Percentiles rank a stretch among this genome's conserved stretches.
phyloP scores from a whole-genome alignment of 2,113 vertebrate species.

The Quiscalus mexicanus region DNA sequence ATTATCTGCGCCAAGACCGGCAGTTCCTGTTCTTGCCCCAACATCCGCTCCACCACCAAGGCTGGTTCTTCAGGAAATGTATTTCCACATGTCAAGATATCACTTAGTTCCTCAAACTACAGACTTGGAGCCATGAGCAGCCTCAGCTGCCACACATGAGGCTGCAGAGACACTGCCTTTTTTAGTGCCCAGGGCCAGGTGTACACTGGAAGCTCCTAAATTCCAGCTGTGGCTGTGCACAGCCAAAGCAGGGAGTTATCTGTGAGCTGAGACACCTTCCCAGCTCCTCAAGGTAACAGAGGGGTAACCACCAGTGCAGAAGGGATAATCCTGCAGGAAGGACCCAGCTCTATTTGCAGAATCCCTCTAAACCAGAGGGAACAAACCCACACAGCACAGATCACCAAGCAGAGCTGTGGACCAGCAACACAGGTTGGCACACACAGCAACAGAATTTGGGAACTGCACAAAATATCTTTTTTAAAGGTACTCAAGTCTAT shows the following conservation, averaged over 20 bases:
- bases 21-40: slow-evolving; percentile 24
- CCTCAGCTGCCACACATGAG: accelerated
- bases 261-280: background rate
- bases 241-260: accelerated
- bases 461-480: background rate
- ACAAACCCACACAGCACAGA: background rate
- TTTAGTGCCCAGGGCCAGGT: background rate
- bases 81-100: background rate
- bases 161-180: background rate
- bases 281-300: background rate
- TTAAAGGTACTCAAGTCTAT: background rate
- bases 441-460: background rate
- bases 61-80: background rate
- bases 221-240: background rate
- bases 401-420: accelerated
- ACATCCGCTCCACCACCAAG: background rate
- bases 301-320: background rate
- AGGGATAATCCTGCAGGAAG: background rate
- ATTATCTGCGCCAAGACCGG: background rate
- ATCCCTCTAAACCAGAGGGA: background rate
- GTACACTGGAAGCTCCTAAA: background rate
- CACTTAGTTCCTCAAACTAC: background rate
- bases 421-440: background rate
- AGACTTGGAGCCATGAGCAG: background rate
- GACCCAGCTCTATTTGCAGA: background rate